Evolutionary conservation across 1,140 invertebrate genomes (phyloP), one percentile per base, ranked within the genome.

Genomic region (Drosophila kurseongensis): DNA sequence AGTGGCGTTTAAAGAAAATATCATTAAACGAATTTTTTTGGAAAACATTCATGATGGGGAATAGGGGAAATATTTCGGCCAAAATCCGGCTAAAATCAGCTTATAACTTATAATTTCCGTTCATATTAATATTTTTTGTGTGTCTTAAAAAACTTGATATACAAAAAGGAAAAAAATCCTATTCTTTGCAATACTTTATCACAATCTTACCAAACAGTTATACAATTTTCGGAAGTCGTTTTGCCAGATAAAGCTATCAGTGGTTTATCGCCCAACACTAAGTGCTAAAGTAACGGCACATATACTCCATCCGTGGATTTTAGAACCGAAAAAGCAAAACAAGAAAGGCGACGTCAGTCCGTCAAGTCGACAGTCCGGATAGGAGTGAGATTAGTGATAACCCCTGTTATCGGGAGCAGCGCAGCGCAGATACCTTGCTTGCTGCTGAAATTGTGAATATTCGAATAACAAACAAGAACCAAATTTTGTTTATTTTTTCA

Each of bases 401-500:
- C 61, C 61, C 23, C 41, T 9, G 23, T 35, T 48, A 56, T 47
- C 50, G 23, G 32, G 9, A 35, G 29, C 13, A 23, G 35, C 7
- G 38, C 29, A 10, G 16, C 38, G 5, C 16, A 16, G 35, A 27
- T 29, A 38, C 61, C 32, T 66, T 60, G 65, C 27, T 35, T 60
- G 65, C 27, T 35, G n/a, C 8, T 23, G n/a, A 10, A 51, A 36
- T 36, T 10, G 35, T 6, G 5, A 40, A 32, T 18, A 32, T 29
- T 35, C 6, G 42, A 75, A 63, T 44, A 35, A 3, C 61, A 50
- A 41, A 14, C 47, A 9, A 29, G 23, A 16, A 7, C 0, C 27
- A 16, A 3, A 16, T 55, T 63, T 12, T 44, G n/a, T 55, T 40
- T 56, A 55, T 68, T 60, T 63, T 81, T 83, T 41, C 57, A 42